phyloP scores from a whole-genome alignment of 2,888 invertebrate genomes.

The Lamproptera curius region DNA sequence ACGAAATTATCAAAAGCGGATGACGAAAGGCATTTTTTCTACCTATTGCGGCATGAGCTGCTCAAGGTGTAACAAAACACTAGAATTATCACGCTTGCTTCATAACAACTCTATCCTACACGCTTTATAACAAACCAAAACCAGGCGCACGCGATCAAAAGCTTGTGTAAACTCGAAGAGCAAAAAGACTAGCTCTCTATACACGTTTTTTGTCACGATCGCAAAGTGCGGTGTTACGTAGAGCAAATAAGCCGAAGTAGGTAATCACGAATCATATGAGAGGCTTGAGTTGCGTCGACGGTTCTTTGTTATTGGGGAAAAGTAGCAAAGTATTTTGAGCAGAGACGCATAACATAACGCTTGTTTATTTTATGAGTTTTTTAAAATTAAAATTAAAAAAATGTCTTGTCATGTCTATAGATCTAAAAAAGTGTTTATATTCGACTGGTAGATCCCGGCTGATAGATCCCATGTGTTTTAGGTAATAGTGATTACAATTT shows the following conservation, averaged over 20 bases:
- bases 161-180: slow-evolving; percentile 5
- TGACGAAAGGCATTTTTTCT: too few relatives aligned
- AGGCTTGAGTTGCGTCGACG: slow-evolving; percentile 6
- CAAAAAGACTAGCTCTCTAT: not conserved
- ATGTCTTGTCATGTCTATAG: too few relatives aligned
- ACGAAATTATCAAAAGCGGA: too few relatives aligned
- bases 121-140: not conserved
- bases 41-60: too few relatives aligned
- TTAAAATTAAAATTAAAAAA: too few relatives aligned
- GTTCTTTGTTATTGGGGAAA: slow-evolving; percentile 5
- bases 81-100: not conserved
- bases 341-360: too few relatives aligned
- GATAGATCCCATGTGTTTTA: too few relatives aligned
- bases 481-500: too few relatives aligned
- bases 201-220: slow-evolving; percentile 3
- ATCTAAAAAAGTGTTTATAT: too few relatives aligned
- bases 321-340: not conserved
- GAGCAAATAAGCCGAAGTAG: slow-evolving; percentile 5
- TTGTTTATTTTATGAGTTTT: too few relatives aligned
- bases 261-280: slow-evolving; percentile 11
- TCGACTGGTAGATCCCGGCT: too few relatives aligned
- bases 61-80: not conserved
- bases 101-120: not conserved
- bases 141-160: slow-evolving; percentile 2
- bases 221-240: slow-evolving; percentile 11